Base-by-base conservation (phyloP, 37 sponge, comb jelly and placozoan species). In the Aplysina aerophoba region DNA sequence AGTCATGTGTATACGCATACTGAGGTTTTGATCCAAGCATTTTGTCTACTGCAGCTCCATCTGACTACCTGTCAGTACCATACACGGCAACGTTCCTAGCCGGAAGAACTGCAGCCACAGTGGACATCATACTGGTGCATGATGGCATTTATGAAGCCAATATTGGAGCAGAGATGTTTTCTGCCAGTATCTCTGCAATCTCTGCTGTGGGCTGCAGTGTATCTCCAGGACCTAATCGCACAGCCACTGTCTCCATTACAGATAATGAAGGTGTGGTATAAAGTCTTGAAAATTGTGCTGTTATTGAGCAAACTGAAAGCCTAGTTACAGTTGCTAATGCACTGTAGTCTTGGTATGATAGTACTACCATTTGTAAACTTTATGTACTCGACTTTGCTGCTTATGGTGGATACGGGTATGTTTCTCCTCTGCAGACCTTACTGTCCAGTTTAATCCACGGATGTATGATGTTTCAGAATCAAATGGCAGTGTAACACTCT, bases 81-180 rank as follows among this genome's bases (percentile, higher is more conserved):
- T 75, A 53, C 25, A 36, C 5, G 13, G 78, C 41, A 4, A 75
- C 78, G 12, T 75, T 75, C 54, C 50, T 54, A 15, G 78, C 78
- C 13, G 78, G 78, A 41, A 36, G 38, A 1, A 75, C 53, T 41
- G 19, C 78, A 40, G 78, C 78, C 24, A 17, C 16, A 41, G 21
- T 75, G 44, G 37, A 40, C 33, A 36, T 75, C 11, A 37, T 1
- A 24, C 39, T 75, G 25, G 24, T 36, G 17, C 4, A 75, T 75
- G 53, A 75, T 50, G 54, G 39, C 78, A 41, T 41, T 36, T 24
- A 24, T 40, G 78, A 75, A 41, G 31, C 50, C 50, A 44, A 44
- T 44, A 44, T 44, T 44, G 50, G 44, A 15, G 11, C 24, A 40
- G 90, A 90, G 55, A 55, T 22, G 19, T 90, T 90, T 25, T 39